A percentile compares a stretch with the other conserved stretches of the same genome.
These are phyloP conservation scores for Drosophila funebris DNA, from an alignment of 1,140 invertebrate genomes.

Conservation along the genomic window DNA sequence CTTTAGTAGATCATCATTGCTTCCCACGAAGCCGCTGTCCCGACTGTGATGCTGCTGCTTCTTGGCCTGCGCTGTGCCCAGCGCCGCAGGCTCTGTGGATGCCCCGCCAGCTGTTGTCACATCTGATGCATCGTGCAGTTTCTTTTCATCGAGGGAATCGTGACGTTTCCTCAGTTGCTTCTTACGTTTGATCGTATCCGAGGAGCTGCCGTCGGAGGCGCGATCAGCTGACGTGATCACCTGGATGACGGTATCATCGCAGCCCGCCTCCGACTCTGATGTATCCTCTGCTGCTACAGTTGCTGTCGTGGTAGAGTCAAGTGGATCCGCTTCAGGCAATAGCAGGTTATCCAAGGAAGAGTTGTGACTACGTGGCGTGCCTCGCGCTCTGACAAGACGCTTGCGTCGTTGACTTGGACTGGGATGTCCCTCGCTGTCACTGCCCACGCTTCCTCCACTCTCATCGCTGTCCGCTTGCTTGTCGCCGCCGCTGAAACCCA, in stretches of 20 bases:
- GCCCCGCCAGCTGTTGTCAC: conserved; percentile 73
- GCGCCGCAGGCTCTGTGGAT: conserved; percentile 61
- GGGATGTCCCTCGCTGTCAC: conserved; percentile 93
- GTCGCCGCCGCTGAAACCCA: conserved; percentile 89
- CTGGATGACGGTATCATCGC: conserved; percentile 88
- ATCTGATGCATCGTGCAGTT: conserved; percentile 83
- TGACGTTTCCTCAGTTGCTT: conserved; percentile 88
- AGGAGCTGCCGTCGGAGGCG: conserved; percentile 87
- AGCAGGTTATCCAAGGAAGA: conserved; percentile 91
- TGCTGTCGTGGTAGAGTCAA: conserved; percentile 81
- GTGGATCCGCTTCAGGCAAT: conserved; percentile 80
- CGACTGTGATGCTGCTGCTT: conserved; percentile 87
- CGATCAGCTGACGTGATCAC: conserved; percentile 85
- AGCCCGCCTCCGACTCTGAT: conserved; percentile 90
- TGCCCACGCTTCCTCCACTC: conserved; percentile 89
- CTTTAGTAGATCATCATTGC: conserved; percentile 93
- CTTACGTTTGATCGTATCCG: conserved; percentile 93
- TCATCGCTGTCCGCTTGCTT: conserved; percentile 89
- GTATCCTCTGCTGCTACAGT: conserved; percentile 85
- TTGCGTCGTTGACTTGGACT: conserved; percentile 94
- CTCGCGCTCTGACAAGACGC: conserved; percentile 90
- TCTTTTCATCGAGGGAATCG: conserved; percentile 85
- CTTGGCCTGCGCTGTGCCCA: conserved; percentile 60
- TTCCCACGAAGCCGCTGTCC: conserved; percentile 94
- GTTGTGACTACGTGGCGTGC: conserved; percentile 91